Base-by-base conservation (phyloP, 2,797 vertebrate species). In the Amblyopsis hoosieri region DNA sequence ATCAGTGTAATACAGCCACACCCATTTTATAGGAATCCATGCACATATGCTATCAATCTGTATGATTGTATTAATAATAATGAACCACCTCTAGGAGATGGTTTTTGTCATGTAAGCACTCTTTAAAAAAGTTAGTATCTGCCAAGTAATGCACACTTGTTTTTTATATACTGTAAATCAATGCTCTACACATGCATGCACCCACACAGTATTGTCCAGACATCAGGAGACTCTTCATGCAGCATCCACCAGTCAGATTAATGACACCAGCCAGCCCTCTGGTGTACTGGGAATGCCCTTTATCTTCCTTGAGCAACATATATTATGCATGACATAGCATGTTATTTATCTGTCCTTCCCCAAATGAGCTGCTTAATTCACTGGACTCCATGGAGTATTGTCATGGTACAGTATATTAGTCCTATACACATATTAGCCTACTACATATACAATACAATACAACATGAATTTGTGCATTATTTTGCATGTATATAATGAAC, bases 261-360 rank as follows among this genome's bases (percentile, higher is more conserved):
- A 70, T 70, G 51, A 75, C 62, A 31, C 37, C 62, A 42, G 58
- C 45, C 55, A 45, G 13, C 52, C 55, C 59, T 45, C 12, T 23
- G 14, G 45, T 48, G 45, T 9, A 15, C 45, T 37, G 11, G 47
- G 59, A 57, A 47, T 56, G 52, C 31, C 64, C 64, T 60, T 52
- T 17, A 33, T 10, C 37, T 54, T 51, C 54, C 45, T 37, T 54
- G 37, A 49, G 67, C 50, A 17, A 15, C 31, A 67, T 61, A 9
- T 67, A 51, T 58, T 62, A 74, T 78, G 74, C 61, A 67, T 64
- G 45, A 68, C 59, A 23, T 45, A 14, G 56, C 48, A 54, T 48
- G 29, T 52, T 57, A 46, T 71, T 62, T 62, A 68, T 63, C 55
- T 46, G 23, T 23, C 23, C 23, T 23, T 23, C 23, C 23, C 23